Evolutionary conservation across 1,140 invertebrate species (phyloP).

Genomic region (Phymorhynchus buccinoides): DNA sequence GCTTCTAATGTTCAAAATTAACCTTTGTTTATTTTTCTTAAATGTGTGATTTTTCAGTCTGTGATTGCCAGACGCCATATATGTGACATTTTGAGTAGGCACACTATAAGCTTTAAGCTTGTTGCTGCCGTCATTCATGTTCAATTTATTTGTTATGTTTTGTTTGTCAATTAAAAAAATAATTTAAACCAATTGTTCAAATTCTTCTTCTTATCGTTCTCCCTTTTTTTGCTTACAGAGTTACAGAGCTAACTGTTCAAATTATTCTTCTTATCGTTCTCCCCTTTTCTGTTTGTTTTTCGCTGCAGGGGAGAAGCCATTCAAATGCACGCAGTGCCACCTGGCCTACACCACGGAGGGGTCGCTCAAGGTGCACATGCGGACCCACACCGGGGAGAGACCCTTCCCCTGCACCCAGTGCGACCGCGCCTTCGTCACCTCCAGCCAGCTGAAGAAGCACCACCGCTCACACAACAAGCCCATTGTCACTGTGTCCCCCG

Average conservation of each 20-base stretch:
- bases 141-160: constrained; percentile 4
- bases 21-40: too few relatives aligned
- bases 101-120: too few relatives aligned
- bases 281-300: too few relatives aligned
- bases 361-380: constrained; percentile 8
- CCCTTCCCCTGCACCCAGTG: not conserved
- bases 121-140: too few relatives aligned
- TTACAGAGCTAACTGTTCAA: too few relatives aligned
- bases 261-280: too few relatives aligned
- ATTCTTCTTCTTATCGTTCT: too few relatives aligned
- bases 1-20: too few relatives aligned
- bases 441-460: constrained; percentile 11
- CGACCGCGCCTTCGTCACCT: constrained; percentile 16
- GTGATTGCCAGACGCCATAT: too few relatives aligned
- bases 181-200: not conserved
- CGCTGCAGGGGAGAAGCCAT: constrained; percentile 20
- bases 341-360: not conserved
- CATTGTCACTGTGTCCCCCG: not conserved
- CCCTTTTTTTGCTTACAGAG: too few relatives aligned
- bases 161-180: not conserved
- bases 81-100: too few relatives aligned
- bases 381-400: constrained; percentile 20
- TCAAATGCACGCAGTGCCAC: constrained; percentile 11
- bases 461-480: not conserved
- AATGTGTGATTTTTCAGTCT: too few relatives aligned